Conservation (phyloP, 2,113 vertebrate species). For the Phainopepla nitens region DNA sequence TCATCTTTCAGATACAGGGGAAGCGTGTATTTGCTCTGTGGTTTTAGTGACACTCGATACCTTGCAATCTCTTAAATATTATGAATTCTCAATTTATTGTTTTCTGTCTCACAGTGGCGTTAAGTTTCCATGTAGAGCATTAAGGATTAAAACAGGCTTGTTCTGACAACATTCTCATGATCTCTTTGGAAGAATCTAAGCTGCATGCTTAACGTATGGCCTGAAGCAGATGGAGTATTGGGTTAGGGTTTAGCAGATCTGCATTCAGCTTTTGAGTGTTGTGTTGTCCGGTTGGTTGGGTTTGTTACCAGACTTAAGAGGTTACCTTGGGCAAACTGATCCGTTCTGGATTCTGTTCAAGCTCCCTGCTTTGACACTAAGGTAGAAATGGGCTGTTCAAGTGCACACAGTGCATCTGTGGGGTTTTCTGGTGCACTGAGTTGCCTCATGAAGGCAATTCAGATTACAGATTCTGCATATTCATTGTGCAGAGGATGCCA, state of each 20-base stretch:
- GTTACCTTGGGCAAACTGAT: not conserved
- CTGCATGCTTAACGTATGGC: not conserved
- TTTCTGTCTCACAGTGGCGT: not conserved
- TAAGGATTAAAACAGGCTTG: not conserved
- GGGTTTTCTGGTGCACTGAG: not conserved
- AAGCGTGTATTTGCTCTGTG: accelerated
- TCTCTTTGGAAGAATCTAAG: not conserved
- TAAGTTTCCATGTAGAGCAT: not conserved
- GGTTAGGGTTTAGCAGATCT: not conserved
- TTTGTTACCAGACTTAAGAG: not conserved
- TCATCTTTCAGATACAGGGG: not conserved
- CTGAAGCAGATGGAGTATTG: not conserved
- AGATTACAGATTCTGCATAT: not conserved
- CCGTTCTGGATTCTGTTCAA: not conserved
- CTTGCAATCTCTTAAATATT: not conserved
- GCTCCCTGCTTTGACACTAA: not conserved
- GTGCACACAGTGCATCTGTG: not conserved
- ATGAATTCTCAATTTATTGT: not conserved
- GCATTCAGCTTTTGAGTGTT: not conserved
- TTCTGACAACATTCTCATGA: not conserved
- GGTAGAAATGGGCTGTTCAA: not conserved
- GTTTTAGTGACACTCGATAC: not conserved
- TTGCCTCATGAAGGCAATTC: not conserved
- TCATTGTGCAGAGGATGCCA: not conserved
- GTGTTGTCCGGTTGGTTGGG: not conserved